Evolutionary conservation across 1,140 invertebrate genomes (phyloP), one percentile per base, ranked within the genome.

Genomic region (Physella acuta): DNA sequence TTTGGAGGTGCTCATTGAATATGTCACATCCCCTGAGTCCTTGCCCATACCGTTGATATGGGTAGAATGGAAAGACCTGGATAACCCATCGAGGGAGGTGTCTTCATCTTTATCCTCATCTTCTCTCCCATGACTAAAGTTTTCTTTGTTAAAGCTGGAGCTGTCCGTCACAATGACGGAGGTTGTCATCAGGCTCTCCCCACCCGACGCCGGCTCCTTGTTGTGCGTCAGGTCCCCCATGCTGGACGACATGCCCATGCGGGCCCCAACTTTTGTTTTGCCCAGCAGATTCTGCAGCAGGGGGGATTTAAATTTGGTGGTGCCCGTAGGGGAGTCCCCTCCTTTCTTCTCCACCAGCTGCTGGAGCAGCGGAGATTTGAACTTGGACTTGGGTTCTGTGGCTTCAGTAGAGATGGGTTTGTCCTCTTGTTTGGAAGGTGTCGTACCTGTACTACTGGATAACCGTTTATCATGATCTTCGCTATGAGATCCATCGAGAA

Each of bases 351-450:
- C 75, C 58, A 76, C 73, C 36, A 80, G 71, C 64, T 78, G 78
- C 68, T 82, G 78, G 49, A 82, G 74, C 3, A 82, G 71, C 44
- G 81, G 79, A 34, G 81, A 81, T 59, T 75, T 78, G 73, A 81
- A 81, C 73, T 75, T 80, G 44, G 79, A 75, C 51, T 70, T 77
- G 53, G 70, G 44, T 58, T 68, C 65, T 52, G 58, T n/a, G 11
- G 59, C n/a, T 30, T 55, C 64, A 4, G 63, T 28, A 26, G 63
- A 59, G 24, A 20, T n/a, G 4, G 14, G 26, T 34, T 44, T 60
- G 28, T 30, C 30, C 37, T 59, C 55, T 20, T 1, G 28, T 51
- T 33, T 62, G 5, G 63, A 49, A 3, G 63, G 51, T 26, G 60
- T 73, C 44, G 52, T 37, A 0, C 30, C 30, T 28, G 33, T 56